Evolutionary conservation across 2,888 invertebrate genomes (phyloP).

Genomic region (Lasius fuliginosus): DNA sequence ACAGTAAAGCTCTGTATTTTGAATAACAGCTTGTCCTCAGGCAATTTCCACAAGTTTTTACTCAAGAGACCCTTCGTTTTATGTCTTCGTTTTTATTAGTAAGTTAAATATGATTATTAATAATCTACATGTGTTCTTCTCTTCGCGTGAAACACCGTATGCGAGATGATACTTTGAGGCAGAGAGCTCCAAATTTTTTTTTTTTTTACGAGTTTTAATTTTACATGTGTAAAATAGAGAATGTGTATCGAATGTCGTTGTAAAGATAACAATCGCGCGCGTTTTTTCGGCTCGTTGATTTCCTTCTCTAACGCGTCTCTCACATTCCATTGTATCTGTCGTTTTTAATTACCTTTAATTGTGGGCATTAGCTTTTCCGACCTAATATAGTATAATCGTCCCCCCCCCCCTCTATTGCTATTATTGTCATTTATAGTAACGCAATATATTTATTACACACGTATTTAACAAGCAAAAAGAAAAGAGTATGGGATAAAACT

Average conservation of each 20-base stretch:
- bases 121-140: neutral
- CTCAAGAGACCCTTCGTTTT: neutral
- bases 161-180: slow-evolving; percentile 16
- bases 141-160: neutral
- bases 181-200: neutral
- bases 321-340: slow-evolving; percentile 65
- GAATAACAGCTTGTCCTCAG: slow-evolving; percentile 17
- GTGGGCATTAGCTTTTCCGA: slow-evolving; percentile 72
- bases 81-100: neutral
- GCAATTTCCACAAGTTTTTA: slow-evolving; percentile 18
- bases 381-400: slow-evolving; percentile 59
- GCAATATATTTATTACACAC: slow-evolving; percentile 67
- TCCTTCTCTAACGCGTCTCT: slow-evolving; percentile 15
- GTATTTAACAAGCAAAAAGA: slow-evolving; percentile 58
- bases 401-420: slow-evolving; percentile 44
- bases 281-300: slow-evolving; percentile 33
- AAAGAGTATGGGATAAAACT: slow-evolving; percentile 32
- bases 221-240: slow-evolving; percentile 32
- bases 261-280: slow-evolving; percentile 24
- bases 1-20: neutral
- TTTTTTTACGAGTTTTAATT: slow-evolving; percentile 35
- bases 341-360: slow-evolving; percentile 67
- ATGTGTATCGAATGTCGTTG: neutral
- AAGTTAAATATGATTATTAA: slow-evolving; percentile 8
- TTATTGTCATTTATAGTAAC: slow-evolving; percentile 58